A percentile compares a stretch with the other conserved stretches of the same genome.
Conservation (phyloP, 2,113 vertebrate genomes). For the Albula goreensis region DNA sequence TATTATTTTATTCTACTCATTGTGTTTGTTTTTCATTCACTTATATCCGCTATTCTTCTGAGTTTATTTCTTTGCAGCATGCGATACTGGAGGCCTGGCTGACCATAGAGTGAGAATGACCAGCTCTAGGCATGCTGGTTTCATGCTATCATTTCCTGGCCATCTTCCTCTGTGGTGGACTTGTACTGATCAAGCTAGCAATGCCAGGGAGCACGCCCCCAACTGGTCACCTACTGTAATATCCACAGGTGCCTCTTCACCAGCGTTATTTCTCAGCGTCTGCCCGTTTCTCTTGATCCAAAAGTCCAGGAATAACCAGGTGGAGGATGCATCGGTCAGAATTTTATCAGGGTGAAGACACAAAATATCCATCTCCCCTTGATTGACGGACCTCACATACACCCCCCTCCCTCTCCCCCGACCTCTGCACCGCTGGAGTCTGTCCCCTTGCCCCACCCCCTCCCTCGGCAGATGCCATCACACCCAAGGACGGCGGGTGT, state of each 20-base stretch:
- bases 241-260: slow-evolving; percentile 31
- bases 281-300: neutral
- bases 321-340: neutral
- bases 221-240: too few relatives aligned
- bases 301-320: neutral
- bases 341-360: neutral
- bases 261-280: slow-evolving; percentile 47
- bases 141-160: neutral
- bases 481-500: slow-evolving; percentile 69
- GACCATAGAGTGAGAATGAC: slow-evolving; percentile 5
- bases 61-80: too few relatives aligned
- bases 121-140: neutral
- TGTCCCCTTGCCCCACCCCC: neutral
- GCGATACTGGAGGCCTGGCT: neutral
- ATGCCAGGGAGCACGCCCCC: too few relatives aligned
- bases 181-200: too few relatives aligned
- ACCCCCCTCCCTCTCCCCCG: slow-evolving; percentile 43
- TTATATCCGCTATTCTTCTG: too few relatives aligned
- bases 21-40: too few relatives aligned
- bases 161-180: neutral
- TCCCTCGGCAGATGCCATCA: slow-evolving; percentile 53
- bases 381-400: slow-evolving; percentile 52
- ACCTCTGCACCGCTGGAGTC: slow-evolving; percentile 54
- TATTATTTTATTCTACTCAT: too few relatives aligned
- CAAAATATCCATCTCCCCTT: neutral